A percentile compares a stretch with the other conserved stretches of the same genome.
Evolutionary conservation across 2,797 vertebrate genomes (phyloP).

Genomic region (Antennarius maculatus): DNA sequence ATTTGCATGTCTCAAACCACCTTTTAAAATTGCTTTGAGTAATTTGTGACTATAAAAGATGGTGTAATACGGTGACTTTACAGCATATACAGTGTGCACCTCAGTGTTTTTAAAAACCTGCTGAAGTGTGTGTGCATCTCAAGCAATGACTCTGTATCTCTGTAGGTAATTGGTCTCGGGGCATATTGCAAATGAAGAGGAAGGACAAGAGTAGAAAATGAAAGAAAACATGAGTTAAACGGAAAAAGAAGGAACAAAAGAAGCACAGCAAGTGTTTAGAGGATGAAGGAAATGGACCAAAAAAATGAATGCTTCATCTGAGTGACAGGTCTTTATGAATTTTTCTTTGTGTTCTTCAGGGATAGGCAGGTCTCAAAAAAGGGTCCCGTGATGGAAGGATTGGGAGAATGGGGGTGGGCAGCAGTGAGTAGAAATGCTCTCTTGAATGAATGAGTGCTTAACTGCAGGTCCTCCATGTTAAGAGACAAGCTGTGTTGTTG

Average conservation of each 20-base stretch:
- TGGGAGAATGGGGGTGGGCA: background rate
- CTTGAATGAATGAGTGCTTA: background rate
- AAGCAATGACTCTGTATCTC: background rate
- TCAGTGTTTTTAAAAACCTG: constrained; percentile 17
- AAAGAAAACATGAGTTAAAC: constrained; percentile 4
- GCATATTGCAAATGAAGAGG: constrained; percentile 17
- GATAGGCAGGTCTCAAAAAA: constrained; percentile 55
- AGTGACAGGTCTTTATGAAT: constrained; percentile 67
- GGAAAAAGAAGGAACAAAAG: constrained; percentile 12
- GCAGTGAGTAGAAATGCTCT: background rate
- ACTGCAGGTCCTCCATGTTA: too few relatives aligned
- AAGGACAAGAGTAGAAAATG: constrained; percentile 8
- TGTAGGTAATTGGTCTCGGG: constrained; percentile 4
- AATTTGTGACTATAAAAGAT: constrained; percentile 35
- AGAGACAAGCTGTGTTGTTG: too few relatives aligned
- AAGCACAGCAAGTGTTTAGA: constrained; percentile 16
- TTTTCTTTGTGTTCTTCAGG: constrained; percentile 61
- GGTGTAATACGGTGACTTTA: constrained; percentile 2
- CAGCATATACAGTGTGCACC: background rate
- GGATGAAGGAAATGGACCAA: constrained; percentile 51
- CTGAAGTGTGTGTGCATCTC: background rate
- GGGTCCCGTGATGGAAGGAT: constrained; percentile 36
- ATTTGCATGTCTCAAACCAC: constrained; percentile 79
- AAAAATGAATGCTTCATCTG: constrained; percentile 49
- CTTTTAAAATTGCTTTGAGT: constrained; percentile 53